Evolutionary conservation across 2,888 invertebrate genomes (phyloP).

Genomic region (Acanthosepion esculentum): DNA sequence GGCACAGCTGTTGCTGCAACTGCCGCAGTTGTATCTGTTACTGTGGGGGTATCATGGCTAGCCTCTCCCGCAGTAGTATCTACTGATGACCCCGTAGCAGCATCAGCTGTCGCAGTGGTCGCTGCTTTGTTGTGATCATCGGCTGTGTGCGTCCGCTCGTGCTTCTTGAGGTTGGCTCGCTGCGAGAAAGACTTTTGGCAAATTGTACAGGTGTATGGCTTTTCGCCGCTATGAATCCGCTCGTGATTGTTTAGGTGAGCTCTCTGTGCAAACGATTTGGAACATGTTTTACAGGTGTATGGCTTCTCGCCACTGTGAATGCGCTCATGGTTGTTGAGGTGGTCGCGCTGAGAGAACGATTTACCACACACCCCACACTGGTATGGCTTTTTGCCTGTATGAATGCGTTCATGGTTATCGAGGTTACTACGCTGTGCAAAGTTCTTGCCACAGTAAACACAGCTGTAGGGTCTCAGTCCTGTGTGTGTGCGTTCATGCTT

Average conservation of each 20-base stretch:
- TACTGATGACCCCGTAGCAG: not conserved
- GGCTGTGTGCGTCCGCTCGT: conserved; percentile 33
- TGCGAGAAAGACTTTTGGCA: conserved; percentile 38
- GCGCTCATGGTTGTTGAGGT: conserved; percentile 41
- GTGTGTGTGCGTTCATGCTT: conserved; percentile 40
- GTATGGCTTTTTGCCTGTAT: conserved; percentile 14
- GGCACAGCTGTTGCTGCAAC: not conserved
- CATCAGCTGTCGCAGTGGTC: conserved; percentile 1
- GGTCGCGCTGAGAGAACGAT: not conserved
- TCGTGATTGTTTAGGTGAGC: conserved; percentile 19
- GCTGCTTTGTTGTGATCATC: not conserved
- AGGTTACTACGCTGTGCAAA: conserved; percentile 12
- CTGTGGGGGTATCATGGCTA: not conserved
- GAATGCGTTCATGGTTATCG: conserved; percentile 37
- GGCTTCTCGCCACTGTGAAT: conserved; percentile 41
- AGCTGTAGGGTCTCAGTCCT: not conserved
- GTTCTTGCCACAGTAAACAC: not conserved
- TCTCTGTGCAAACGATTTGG: not conserved
- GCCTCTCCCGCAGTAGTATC: conserved; percentile 24
- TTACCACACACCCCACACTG: not conserved
- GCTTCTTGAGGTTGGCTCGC: conserved; percentile 40
- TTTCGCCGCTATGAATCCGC: not conserved
- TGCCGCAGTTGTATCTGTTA: no score
- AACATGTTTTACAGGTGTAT: not conserved
- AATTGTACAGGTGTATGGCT: not conserved